A percentile compares a stretch with the other conserved stretches of the same genome.
Conservation (phyloP, 2,113 vertebrate species). For the Sisor rabdophorus region DNA sequence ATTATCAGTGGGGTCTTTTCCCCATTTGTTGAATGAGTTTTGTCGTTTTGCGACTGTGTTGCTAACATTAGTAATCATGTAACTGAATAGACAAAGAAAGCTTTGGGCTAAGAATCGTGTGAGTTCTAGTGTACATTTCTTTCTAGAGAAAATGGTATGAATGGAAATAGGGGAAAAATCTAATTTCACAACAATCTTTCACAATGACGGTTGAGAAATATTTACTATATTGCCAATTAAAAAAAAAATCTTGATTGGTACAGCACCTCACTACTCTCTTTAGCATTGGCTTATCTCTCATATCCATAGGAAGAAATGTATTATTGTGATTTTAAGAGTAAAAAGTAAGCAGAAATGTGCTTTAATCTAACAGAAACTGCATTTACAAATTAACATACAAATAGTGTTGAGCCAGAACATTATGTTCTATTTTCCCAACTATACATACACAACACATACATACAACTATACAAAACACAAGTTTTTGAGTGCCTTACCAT, state of each 20-base stretch:
- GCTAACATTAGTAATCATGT: neutral
- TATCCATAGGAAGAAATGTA: neutral
- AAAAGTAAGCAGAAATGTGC: neutral
- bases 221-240: slow-evolving; percentile 1
- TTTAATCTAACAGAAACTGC: neutral
- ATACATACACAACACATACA: neutral
- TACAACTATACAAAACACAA: too few species aligned
- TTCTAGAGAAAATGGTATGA: neutral
- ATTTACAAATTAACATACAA: neutral
- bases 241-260: neutral
- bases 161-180: neutral
- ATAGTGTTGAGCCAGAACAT: neutral
- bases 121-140: neutral
- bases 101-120: neutral
- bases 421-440: neutral
- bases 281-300: neutral
- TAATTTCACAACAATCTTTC: neutral
- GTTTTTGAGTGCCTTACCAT: neutral
- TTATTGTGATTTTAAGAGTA: neutral
- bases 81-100: neutral
- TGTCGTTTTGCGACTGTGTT: neutral
- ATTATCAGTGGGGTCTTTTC: neutral
- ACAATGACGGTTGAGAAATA: neutral
- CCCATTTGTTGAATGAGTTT: neutral
- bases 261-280: neutral